Base-by-base conservation (phyloP, 2,888 invertebrate species). In the Fragum fragum region DNA sequence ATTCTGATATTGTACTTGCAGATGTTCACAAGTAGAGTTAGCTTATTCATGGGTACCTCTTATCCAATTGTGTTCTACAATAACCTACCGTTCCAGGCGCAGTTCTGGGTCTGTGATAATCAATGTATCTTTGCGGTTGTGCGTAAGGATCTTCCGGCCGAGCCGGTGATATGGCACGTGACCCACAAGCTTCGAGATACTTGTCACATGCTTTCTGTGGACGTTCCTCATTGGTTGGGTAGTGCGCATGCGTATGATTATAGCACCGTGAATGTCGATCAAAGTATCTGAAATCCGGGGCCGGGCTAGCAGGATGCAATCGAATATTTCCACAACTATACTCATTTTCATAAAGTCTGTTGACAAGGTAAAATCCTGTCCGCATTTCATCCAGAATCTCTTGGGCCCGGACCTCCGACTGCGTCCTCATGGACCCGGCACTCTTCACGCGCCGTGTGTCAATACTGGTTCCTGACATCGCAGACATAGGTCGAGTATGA, bases 261-360 rank as follows among this genome's bases (percentile, higher is more conserved):
- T 87, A 85, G 76, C 92, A 92, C 9, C 91, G 83, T 0, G 89
- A 87, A 78, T 92, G 92, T 26, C 92, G 73, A 74, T 90, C 90
- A 75, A 90, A 89, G 73, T 91, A 90, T 11, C 88, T 80, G 59
- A 86, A 88, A 39, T 90, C 88, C 3, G 90, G 90, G 0, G 88
- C 88, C 29, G 89, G 87, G 42, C 87, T 84, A 0, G 87, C 89
- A 9, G 90, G 88, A 74, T 89, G 89, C 5, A 89, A 63, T 9
- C 77, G 79, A 5, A 89, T 80, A 47, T 82, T 75, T 16, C 80
- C 66, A 28, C 73, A 71, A 3, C 73, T 68, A 29, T 85, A 78
- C 18, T 76, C 70, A 68, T 88, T 86, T 79, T 90, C 87, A 69
- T 89, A 90, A 0, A 88, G 73, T 84, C 85, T 88, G 59, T 88